Conservation (phyloP, 92 coral and sea anemone genomes). For the Ricordea florida region DNA sequence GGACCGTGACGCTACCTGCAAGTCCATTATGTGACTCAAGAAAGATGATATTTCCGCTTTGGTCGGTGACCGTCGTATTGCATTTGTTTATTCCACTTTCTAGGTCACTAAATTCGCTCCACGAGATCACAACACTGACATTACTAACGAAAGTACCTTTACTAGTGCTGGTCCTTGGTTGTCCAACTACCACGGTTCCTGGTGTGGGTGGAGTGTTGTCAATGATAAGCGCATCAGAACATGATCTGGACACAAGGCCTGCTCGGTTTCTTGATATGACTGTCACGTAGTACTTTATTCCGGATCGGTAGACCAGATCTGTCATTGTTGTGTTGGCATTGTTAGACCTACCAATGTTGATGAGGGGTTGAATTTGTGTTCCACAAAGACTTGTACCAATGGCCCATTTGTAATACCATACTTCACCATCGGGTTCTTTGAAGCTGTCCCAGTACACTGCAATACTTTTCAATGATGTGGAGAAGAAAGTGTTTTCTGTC, state of each 20-base stretch:
- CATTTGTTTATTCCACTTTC: constrained; percentile 81
- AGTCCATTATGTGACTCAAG: neutral
- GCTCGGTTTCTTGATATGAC: constrained; percentile 89
- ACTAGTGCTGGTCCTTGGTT: neutral
- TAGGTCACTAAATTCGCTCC: constrained; percentile 72
- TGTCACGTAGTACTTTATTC: constrained; percentile 80
- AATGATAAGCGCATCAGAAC: constrained; percentile 83
- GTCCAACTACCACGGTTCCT: constrained; percentile 63
- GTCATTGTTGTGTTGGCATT: constrained; percentile 76
- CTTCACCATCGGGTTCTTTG: constrained; percentile 81
- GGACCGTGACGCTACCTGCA: constrained; percentile 20
- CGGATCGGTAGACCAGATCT: constrained; percentile 56
- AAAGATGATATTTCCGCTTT: neutral
- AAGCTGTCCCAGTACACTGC: constrained; percentile 81
- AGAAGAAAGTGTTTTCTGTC: constrained; percentile 65
- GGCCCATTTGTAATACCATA: constrained; percentile 98
- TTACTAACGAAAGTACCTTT: constrained; percentile 29
- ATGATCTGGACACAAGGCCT: constrained; percentile 79
- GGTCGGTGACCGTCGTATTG: constrained; percentile 33
- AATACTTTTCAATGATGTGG: constrained; percentile 55
- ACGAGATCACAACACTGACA: constrained; percentile 25
- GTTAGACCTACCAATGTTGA: constrained; percentile 76
- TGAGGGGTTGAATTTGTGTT: constrained; percentile 90
- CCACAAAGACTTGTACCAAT: constrained; percentile 90
- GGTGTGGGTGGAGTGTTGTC: constrained; percentile 76